Evolutionary conservation across 2,888 invertebrate species (phyloP).

Genomic region (Coelogynopora nodosa): DNA sequence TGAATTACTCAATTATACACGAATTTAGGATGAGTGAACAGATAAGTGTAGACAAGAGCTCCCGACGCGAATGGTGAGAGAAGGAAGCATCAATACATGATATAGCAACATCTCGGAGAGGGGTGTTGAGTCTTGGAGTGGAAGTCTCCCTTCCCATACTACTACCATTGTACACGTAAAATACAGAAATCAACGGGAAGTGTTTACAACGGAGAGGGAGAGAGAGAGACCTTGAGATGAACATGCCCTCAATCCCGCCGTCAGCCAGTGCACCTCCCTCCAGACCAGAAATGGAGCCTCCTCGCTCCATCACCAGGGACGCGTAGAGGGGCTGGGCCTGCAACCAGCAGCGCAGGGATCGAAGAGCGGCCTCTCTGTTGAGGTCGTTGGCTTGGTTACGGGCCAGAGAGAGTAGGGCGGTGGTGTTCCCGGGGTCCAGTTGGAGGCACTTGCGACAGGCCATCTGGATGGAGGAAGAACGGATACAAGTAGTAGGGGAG

Average conservation of each 20-base stretch:
- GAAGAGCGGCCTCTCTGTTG: slow-evolving; percentile 80
- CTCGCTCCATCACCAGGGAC: slow-evolving; percentile 65
- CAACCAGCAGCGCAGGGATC: slow-evolving; percentile 68
- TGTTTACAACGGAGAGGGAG: too few relatives aligned
- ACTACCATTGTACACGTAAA: too few relatives aligned
- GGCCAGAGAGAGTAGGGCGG: slow-evolving; percentile 82
- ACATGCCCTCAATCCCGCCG: neutral
- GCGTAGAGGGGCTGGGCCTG: slow-evolving; percentile 75
- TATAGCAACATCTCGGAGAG: too few relatives aligned
- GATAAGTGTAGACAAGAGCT: too few relatives aligned
- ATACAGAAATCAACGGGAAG: too few relatives aligned
- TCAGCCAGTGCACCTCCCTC: neutral
- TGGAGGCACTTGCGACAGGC: slow-evolving; percentile 66
- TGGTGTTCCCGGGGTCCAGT: slow-evolving; percentile 74
- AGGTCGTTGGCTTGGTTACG: slow-evolving; percentile 95
- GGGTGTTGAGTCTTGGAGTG: too few relatives aligned
- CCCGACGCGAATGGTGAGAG: too few relatives aligned
- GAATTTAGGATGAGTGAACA: too few relatives aligned
- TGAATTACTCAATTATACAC: too few relatives aligned
- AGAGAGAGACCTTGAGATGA: neutral
- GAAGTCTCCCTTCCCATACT: too few relatives aligned
- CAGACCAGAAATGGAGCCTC: slow-evolving; percentile 38
- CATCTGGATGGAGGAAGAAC: neutral
- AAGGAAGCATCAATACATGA: too few relatives aligned
- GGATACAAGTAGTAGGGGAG: too few relatives aligned